phyloP scores from a whole-genome alignment of 2,797 vertebrate species.

The Mormyrus proboscirostris region DNA sequence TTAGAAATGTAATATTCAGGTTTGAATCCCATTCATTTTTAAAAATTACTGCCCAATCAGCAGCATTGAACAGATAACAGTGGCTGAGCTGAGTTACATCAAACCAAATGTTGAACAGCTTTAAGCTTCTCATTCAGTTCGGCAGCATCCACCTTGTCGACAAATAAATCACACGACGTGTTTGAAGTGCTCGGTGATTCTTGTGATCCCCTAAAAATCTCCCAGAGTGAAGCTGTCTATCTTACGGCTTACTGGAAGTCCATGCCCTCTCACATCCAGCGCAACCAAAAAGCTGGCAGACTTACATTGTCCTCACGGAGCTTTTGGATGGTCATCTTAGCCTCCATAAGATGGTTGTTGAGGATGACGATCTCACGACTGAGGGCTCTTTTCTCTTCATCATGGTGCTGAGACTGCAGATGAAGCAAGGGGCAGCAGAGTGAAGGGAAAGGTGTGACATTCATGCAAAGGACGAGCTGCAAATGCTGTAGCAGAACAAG shows the following conservation, averaged over 20 bases:
- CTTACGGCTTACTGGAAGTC: neutral
- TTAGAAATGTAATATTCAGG: neutral
- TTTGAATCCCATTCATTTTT: neutral
- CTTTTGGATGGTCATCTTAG: slow-evolving; percentile 95
- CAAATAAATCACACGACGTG: neutral
- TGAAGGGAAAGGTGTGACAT: neutral
- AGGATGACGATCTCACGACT: slow-evolving; percentile 96
- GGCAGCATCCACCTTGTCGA: neutral
- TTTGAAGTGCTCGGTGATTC: neutral
- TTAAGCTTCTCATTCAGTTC: neutral
- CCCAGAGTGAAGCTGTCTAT: neutral
- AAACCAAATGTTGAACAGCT: neutral
- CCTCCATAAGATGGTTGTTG: slow-evolving; percentile 95
- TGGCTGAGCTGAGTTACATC: neutral
- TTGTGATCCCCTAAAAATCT: neutral
- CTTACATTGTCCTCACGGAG: slow-evolving; percentile 93
- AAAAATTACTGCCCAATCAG: neutral
- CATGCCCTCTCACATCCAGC: neutral
- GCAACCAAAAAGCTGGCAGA: slow-evolving; percentile 9
- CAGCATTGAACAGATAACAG: neutral
- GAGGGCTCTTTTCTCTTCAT: slow-evolving; percentile 91
- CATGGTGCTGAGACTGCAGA: slow-evolving; percentile 84
- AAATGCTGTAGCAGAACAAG: neutral
- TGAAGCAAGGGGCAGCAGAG: neutral
- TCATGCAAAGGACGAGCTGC: neutral